phyloP scores from a whole-genome alignment of 2,797 vertebrate genomes.

The Darevskia mixta region DNA sequence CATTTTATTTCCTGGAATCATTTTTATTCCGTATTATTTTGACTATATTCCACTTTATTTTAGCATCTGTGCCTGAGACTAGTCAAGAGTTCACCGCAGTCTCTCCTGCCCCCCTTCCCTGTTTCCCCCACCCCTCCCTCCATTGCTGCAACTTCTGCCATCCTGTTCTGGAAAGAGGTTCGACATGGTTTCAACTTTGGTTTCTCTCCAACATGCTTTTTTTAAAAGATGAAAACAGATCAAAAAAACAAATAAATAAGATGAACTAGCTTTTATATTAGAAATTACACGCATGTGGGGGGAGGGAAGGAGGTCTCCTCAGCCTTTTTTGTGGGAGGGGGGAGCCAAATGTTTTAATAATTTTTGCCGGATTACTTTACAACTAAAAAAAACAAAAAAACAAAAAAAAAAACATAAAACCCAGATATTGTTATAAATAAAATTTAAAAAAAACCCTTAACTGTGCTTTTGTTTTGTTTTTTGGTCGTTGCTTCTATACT shows the following conservation, averaged over 20 bases:
- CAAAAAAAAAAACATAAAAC: conserved; percentile 64
- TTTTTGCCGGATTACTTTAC: conserved; percentile 91
- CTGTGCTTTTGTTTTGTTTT: neutral
- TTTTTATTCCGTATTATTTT: conserved; percentile 35
- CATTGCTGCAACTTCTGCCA: conserved; percentile 43
- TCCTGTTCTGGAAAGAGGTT: conserved; percentile 61
- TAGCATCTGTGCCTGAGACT: conserved; percentile 11
- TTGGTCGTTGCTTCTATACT: neutral
- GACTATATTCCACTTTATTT: conserved; percentile 35
- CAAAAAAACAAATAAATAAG: conserved; percentile 74
- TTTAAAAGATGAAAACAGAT: conserved; percentile 78
- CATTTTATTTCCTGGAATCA: conserved; percentile 30
- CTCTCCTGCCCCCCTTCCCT: neutral
- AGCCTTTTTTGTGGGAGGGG: conserved; percentile 78
- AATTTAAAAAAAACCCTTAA: conserved; percentile 81
- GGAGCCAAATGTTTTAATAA: conserved; percentile 86
- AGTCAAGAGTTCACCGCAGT: conserved; percentile 21
- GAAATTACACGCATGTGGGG: conserved; percentile 78
- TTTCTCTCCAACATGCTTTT: conserved; percentile 79
- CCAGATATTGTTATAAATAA: conserved; percentile 93
- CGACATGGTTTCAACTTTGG: conserved; percentile 73
- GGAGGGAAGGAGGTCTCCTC: conserved; percentile 68
- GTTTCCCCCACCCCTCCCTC: neutral
- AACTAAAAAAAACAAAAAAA: conserved; percentile 76
- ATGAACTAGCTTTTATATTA: conserved; percentile 87